Evolutionary conservation across 2,113 vertebrate species (phyloP).

Genomic region (Penelope pileata): DNA sequence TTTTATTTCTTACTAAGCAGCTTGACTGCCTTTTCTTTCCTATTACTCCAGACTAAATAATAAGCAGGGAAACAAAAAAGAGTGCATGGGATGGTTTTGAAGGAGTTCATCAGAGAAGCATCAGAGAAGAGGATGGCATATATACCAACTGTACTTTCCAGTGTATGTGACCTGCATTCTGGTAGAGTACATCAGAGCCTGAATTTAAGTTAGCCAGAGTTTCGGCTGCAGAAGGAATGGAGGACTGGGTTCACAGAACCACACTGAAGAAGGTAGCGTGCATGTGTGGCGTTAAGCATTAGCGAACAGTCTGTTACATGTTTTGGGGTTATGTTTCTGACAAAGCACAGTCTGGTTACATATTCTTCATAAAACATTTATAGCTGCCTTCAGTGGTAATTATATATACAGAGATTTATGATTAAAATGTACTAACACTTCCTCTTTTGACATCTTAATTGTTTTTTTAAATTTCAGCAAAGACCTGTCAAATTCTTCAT

Average conservation of each 20-base stretch:
- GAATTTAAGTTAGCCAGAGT: not conserved
- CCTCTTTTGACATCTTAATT: conserved; percentile 77
- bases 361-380: conserved; percentile 76
- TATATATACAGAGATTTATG: conserved; percentile 76
- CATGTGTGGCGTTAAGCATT: conserved; percentile 61
- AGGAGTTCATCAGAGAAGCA: not conserved
- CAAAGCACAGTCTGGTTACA: conserved; percentile 64
- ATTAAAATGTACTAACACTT: conserved; percentile 69
- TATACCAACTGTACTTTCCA: not conserved
- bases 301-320: conserved; percentile 63
- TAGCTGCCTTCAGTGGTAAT: conserved; percentile 73
- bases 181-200: not conserved
- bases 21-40: not conserved
- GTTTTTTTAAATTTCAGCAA: conserved; percentile 73
- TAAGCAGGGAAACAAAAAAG: fast-evolving
- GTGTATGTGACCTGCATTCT: not conserved
- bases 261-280: conserved; percentile 34
- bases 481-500: conserved; percentile 73
- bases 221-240: conserved; percentile 52
- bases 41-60: not conserved
- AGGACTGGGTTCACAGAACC: conserved; percentile 42
- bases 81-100: not conserved
- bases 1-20: not conserved
- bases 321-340: conserved; percentile 70
- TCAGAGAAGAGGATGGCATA: not conserved